phyloP scores from a whole-genome alignment of 2,888 invertebrate species.

The Nesidiocoris tenuis region DNA sequence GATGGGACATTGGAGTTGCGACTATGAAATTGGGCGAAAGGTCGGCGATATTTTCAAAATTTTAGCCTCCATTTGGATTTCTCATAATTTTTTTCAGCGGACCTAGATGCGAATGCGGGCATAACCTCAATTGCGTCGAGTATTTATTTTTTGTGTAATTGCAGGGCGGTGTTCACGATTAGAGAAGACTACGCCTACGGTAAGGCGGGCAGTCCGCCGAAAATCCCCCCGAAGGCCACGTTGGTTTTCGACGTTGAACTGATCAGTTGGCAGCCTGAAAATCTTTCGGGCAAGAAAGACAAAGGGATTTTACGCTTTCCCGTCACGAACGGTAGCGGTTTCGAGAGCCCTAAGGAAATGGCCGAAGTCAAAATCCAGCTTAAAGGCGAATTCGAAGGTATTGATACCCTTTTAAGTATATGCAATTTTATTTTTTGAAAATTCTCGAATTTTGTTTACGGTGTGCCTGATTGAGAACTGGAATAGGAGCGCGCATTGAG shows the following conservation, averaged over 20 bases:
- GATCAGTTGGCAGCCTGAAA: slow-evolving; percentile 83
- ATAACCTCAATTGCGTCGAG: no score
- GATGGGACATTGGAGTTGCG: slow-evolving; percentile 91
- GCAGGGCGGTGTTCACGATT: slow-evolving; percentile 38
- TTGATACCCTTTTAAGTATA: no score
- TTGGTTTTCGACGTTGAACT: slow-evolving; percentile 89
- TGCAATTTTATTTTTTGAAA: no score
- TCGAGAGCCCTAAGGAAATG: slow-evolving; percentile 75
- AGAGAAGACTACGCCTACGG: slow-evolving; percentile 91
- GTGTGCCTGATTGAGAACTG: no score
- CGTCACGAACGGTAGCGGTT: slow-evolving; percentile 70
- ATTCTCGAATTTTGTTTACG: no score
- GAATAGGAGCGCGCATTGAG: no score
- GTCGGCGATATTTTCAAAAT: neutral
- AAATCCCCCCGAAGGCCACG: slow-evolving; percentile 84
- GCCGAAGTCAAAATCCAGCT: slow-evolving; percentile 77
- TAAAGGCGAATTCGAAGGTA: slow-evolving; percentile 58
- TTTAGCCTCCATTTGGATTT: no score
- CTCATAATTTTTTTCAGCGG: no score
- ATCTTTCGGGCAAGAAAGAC: slow-evolving; percentile 81
- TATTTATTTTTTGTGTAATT: neutral
- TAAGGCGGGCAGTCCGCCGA: slow-evolving; percentile 75
- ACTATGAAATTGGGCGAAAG: slow-evolving; percentile 89
- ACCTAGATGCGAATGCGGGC: no score
- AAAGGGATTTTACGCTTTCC: slow-evolving; percentile 75